A percentile compares a stretch with the other conserved stretches of the same genome.
phyloP scores from a whole-genome alignment of 2,888 invertebrate species.

The Oscheius myriophilus region DNA sequence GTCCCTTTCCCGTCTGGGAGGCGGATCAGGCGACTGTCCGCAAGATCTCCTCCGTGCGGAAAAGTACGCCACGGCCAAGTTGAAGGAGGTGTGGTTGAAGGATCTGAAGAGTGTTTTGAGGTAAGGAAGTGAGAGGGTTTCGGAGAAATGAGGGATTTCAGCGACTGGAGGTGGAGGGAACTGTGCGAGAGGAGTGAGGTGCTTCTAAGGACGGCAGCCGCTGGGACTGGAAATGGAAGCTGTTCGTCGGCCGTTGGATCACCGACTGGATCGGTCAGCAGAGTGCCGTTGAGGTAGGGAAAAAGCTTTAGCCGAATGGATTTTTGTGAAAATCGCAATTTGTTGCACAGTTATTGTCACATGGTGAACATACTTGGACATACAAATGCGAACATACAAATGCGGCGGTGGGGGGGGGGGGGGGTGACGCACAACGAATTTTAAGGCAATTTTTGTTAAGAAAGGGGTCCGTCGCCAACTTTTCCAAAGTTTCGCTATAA shows the following conservation, averaged over 20 bases:
- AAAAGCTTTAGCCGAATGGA: too few relatives aligned
- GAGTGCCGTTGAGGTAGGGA: conserved; percentile 33
- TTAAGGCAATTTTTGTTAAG: too few relatives aligned
- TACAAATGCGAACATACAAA: too few relatives aligned
- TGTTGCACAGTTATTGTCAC: too few relatives aligned
- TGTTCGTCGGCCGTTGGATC: conserved; percentile 28
- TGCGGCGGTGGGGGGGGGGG: too few relatives aligned
- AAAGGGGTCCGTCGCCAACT: too few relatives aligned
- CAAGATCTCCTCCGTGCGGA: conserved; percentile 37
- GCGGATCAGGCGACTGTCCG: conserved; percentile 15
- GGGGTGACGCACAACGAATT: too few relatives aligned
- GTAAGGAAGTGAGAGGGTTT: conserved; percentile 9
- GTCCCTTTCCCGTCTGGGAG: conserved; percentile 32
- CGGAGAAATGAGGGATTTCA: conserved; percentile 23
- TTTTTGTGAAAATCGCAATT: too few relatives aligned
- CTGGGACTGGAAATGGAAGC: conserved; percentile 27
- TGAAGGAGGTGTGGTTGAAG: conserved; percentile 43
- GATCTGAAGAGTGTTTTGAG: conserved; percentile 41
- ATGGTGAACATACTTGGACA: too few relatives aligned
- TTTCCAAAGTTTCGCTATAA: too few relatives aligned
- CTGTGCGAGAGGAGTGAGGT: conserved; percentile 42
- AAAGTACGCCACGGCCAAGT: conserved; percentile 34
- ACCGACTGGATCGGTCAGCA: conserved; percentile 35
- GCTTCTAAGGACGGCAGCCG: conserved; percentile 34
- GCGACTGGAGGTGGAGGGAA: conserved; percentile 54